Conservation (phyloP, 2,888 invertebrate species). For the Aethes cnicana region DNA sequence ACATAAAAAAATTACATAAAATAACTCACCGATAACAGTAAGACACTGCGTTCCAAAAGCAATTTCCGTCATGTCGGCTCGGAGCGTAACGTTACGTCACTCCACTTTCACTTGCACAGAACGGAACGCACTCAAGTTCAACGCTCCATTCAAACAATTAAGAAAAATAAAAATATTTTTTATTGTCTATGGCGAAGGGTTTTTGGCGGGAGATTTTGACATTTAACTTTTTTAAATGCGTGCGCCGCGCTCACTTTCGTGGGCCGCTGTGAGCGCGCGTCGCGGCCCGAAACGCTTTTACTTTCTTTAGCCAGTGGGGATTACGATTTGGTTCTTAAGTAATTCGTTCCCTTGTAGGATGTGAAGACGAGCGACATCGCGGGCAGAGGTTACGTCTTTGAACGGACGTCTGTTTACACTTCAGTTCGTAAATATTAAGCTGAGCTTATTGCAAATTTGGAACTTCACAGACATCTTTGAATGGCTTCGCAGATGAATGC, state of each 20-base stretch:
- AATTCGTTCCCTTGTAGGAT: conserved; percentile 6
- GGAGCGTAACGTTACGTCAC: conserved; percentile 77
- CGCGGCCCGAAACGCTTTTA: conserved; percentile 67
- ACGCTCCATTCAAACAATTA: conserved; percentile 54
- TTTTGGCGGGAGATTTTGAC: conserved; percentile 60
- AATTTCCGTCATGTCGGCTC: conserved; percentile 70
- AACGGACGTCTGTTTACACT: not conserved
- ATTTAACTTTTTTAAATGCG: conserved; percentile 46
- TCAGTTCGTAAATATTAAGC: not conserved
- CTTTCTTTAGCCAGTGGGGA: conserved; percentile 77
- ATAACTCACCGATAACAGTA: conserved; percentile 66
- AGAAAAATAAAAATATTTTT: conserved; percentile 43
- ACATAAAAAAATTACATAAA: conserved; percentile 24
- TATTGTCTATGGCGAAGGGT: conserved; percentile 32
- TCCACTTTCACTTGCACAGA: conserved; percentile 76
- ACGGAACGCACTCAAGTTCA: conserved; percentile 65
- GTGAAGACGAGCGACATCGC: not conserved
- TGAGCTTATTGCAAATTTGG: too few relatives aligned
- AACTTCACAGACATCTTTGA: too few relatives aligned
- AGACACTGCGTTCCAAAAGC: conserved; percentile 66
- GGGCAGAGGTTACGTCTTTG: not conserved
- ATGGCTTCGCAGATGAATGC: too few relatives aligned
- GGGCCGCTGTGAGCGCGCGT: conserved; percentile 64
- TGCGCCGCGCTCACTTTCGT: conserved; percentile 70
- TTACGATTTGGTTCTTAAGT: conserved; percentile 34